Evolutionary conservation across 2,797 vertebrate genomes (phyloP).

Genomic region (Mormyrus proboscirostris): DNA sequence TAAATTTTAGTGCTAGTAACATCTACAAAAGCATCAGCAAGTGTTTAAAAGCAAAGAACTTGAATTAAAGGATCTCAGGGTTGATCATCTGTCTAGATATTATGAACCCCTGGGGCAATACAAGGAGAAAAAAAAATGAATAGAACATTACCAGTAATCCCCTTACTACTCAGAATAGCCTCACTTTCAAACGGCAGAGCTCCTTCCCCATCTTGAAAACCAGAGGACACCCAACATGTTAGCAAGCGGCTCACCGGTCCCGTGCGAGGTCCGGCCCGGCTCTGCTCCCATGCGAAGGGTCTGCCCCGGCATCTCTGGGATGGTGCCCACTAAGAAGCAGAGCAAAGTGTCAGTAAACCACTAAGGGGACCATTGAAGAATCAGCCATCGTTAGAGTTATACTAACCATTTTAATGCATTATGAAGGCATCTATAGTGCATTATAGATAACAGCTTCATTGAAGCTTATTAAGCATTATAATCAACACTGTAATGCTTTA

Average conservation of each 20-base stretch:
- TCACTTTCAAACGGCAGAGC: neutral
- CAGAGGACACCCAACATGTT: neutral
- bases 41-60: neutral
- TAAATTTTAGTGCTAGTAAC: neutral
- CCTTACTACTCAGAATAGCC: neutral
- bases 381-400: neutral
- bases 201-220: neutral
- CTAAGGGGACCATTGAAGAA: neutral
- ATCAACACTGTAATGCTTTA: neutral
- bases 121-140: neutral
- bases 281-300: conserved; percentile 57
- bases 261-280: conserved; percentile 50
- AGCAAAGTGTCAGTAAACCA: neutral
- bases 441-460: neutral
- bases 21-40: neutral
- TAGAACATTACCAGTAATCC: neutral
- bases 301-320: conserved; percentile 69
- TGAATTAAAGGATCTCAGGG: neutral
- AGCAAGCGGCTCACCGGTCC: conserved; percentile 14
- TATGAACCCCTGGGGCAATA: neutral
- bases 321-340: conserved; percentile 66
- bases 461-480: neutral
- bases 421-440: neutral
- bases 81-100: neutral
- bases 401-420: neutral